These are phyloP conservation scores for Rafetus swinhoei DNA, from an alignment of 2,113 vertebrate genomes.

Conservation along the genomic window DNA sequence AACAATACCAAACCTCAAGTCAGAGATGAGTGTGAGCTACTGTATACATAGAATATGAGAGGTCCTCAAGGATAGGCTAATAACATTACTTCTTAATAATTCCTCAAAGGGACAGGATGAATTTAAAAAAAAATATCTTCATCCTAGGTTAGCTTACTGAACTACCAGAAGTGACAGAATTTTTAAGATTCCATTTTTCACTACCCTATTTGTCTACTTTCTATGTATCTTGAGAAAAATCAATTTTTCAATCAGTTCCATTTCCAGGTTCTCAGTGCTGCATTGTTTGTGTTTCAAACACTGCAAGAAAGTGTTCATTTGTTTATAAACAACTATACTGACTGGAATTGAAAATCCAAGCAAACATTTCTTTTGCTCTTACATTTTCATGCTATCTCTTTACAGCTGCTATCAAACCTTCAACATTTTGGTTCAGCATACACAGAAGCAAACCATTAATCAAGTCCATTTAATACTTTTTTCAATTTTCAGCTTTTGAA, in stretches of 20 bases:
- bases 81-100: background rate
- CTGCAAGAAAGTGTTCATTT: background rate
- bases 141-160: background rate
- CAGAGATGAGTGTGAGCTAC: background rate
- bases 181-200: background rate
- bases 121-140: background rate
- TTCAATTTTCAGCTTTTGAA: constrained; percentile 55
- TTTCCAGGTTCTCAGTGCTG: background rate
- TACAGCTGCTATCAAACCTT: background rate
- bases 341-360: background rate
- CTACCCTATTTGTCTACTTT: background rate
- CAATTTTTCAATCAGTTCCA: background rate
- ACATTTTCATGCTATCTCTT: background rate
- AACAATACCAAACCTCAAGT: background rate
- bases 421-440: constrained; percentile 26
- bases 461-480: constrained; percentile 17
- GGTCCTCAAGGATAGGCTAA: background rate
- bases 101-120: background rate
- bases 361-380: background rate
- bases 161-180: background rate
- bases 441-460: constrained; percentile 28
- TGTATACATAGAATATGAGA: fast-evolving
- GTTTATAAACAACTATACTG: background rate
- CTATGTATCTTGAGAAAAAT: background rate
- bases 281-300: background rate